phyloP scores from a whole-genome alignment of 2,113 vertebrate species.

The Spea bombifrons region DNA sequence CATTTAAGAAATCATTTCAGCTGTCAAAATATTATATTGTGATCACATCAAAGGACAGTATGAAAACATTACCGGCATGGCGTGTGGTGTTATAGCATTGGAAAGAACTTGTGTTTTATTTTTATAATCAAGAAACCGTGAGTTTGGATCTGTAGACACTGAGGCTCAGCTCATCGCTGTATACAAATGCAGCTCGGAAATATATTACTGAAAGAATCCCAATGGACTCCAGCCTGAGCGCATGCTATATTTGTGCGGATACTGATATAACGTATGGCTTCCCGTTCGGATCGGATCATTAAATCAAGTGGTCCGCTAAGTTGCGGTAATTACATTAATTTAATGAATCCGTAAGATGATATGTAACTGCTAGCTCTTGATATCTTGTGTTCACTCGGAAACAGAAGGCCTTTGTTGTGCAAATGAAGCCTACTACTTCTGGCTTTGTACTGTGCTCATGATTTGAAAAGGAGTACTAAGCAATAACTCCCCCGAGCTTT shows the following conservation, averaged over 20 bases:
- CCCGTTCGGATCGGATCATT: conserved; percentile 30
- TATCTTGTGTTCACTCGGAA: conserved; percentile 43
- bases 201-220: conserved; percentile 1
- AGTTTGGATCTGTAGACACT: neutral
- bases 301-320: conserved; percentile 46
- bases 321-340: conserved; percentile 48
- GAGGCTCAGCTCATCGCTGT: conserved; percentile 5
- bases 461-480: conserved; percentile 38
- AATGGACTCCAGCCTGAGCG: neutral
- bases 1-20: conserved; percentile 16
- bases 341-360: conserved; percentile 48
- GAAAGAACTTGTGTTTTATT: no score
- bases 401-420: conserved; percentile 44
- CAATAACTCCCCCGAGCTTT: conserved; percentile 29
- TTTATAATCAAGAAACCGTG: neutral
- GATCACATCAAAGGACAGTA: conserved; percentile 18
- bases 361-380: conserved; percentile 46
- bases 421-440: conserved; percentile 44
- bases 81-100: neutral
- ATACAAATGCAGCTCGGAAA: conserved; percentile 20
- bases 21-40: conserved; percentile 13
- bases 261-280: conserved; percentile 17
- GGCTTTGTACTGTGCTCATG: conserved; percentile 41
- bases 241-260: conserved; percentile 21
- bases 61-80: conserved; percentile 23